These are phyloP conservation scores for Muntiacus muntjak DNA, from an alignment of 2,113 vertebrate genomes.

Conservation along the genomic window DNA sequence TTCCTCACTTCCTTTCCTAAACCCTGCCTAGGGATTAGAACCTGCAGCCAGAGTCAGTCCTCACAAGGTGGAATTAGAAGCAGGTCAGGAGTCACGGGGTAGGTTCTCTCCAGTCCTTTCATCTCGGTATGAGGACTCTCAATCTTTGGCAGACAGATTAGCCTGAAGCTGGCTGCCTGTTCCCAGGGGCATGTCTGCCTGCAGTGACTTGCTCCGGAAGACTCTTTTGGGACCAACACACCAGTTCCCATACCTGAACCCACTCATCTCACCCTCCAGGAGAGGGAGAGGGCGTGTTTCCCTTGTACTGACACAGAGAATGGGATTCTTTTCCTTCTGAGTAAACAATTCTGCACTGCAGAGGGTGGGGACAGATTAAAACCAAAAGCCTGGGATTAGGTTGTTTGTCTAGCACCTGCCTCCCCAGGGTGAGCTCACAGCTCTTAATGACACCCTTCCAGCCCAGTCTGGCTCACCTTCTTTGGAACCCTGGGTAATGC, in stretches of 20 bases:
- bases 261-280: not conserved
- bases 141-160: not conserved
- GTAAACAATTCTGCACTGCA: not conserved
- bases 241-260: not conserved
- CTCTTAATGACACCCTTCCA: not conserved
- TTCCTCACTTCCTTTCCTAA: not conserved
- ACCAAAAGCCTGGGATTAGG: conserved; percentile 28
- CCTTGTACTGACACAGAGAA: not conserved
- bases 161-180: not conserved
- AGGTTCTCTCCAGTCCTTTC: not conserved
- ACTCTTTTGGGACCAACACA: not conserved
- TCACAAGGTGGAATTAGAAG: not conserved
- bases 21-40: not conserved
- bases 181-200: conserved; percentile 15
- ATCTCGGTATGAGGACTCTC: not conserved
- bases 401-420: not conserved
- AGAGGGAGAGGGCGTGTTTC: conserved; percentile 12
- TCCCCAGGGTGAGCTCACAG: conserved; percentile 4
- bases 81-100: not conserved
- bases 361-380: not conserved
- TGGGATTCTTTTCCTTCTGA: conserved; percentile 7
- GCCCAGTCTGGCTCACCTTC: not conserved
- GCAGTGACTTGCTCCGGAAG: conserved; percentile 15
- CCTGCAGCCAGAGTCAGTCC: not conserved
- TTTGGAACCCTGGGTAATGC: not conserved